Conservation (phyloP, 2,888 invertebrate genomes). For the Drepana falcataria region DNA sequence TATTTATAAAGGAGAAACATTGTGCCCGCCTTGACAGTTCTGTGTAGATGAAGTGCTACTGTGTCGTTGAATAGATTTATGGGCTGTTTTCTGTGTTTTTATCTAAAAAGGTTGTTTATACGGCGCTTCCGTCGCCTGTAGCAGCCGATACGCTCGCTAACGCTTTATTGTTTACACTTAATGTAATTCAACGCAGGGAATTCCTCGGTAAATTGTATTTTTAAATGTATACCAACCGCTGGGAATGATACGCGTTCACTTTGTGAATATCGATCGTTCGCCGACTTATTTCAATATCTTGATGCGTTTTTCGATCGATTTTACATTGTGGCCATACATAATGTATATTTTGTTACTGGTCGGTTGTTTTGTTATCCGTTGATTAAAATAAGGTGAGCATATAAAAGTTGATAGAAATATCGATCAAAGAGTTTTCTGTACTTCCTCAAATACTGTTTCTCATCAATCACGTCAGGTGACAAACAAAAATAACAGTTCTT, state of each 20-base stretch:
- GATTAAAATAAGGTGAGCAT: conserved; percentile 8
- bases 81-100: conserved; percentile 68
- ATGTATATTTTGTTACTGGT: conserved; percentile 42
- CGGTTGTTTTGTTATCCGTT: conserved; percentile 22
- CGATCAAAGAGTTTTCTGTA: too few species aligned
- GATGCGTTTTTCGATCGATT: conserved; percentile 61
- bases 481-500: too few species aligned
- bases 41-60: conserved; percentile 59
- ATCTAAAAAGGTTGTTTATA: conserved; percentile 78
- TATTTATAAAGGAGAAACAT: conserved; percentile 32
- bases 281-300: conserved; percentile 56
- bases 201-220: conserved; percentile 74
- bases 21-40: conserved; percentile 50
- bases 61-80: conserved; percentile 63
- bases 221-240: conserved; percentile 62
- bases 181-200: conserved; percentile 78
- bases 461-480: too few species aligned
- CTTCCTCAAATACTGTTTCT: too few species aligned
- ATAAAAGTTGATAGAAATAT: background rate
- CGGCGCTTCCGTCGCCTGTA: conserved; percentile 73
- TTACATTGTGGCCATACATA: conserved; percentile 61
- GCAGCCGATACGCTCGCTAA: conserved; percentile 71
- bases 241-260: conserved; percentile 45
- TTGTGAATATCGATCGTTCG: conserved; percentile 61
- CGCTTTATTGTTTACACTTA: conserved; percentile 77